Conservation (phyloP, 2,888 invertebrate species). For the Sipha maydis region DNA sequence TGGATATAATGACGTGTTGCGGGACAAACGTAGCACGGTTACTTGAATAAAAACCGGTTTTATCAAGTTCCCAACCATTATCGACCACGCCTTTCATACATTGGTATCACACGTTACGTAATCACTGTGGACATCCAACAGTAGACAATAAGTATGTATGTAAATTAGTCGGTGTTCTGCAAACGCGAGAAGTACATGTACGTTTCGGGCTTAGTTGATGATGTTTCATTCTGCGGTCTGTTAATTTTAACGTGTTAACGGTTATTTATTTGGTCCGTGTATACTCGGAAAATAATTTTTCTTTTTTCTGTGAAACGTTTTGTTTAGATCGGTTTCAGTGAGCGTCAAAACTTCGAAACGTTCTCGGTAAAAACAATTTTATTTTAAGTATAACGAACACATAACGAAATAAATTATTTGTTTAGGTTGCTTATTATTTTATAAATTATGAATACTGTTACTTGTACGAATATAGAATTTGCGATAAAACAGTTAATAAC, state of each 20-base stretch:
- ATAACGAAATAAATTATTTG: background rate
- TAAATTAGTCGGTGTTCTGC: too few relatives aligned
- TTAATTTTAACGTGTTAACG: background rate
- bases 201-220: too few relatives aligned
- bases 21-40: background rate
- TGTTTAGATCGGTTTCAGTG: background rate
- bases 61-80: background rate
- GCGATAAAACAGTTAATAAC: too few relatives aligned
- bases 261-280: background rate
- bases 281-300: background rate
- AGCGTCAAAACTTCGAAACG: background rate
- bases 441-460: background rate
- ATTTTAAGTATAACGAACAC: background rate
- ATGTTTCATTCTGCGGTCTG: background rate
- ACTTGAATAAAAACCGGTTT: background rate
- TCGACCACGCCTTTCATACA: background rate
- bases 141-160: background rate
- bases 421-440: background rate
- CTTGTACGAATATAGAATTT: too few relatives aligned
- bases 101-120: background rate
- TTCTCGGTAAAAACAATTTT: background rate
- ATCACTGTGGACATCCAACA: background rate
- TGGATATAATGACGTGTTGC: slow-evolving; percentile 5
- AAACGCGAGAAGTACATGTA: too few relatives aligned
- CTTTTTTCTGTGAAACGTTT: background rate